phyloP scores from a whole-genome alignment of 2,888 invertebrate genomes.

The Trilocha varians region DNA sequence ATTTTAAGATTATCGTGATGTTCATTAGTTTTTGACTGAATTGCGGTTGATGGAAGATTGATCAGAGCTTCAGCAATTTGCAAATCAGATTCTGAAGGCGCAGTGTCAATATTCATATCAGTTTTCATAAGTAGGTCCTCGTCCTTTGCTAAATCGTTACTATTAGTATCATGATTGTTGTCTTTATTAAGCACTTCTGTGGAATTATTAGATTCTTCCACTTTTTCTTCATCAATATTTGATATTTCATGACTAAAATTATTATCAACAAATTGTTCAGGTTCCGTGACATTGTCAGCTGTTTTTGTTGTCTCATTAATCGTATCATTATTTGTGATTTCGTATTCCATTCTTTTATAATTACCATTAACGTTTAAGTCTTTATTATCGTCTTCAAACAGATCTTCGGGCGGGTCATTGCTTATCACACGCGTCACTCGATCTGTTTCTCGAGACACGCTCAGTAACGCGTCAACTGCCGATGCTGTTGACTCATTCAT shows the following conservation, averaged over 20 bases:
- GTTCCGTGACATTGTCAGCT: constrained; percentile 9
- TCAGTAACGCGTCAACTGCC: constrained; percentile 61
- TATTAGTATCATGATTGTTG: not conserved
- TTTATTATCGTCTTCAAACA: constrained; percentile 62
- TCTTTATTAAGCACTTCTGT: not conserved
- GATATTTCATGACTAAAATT: constrained; percentile 6
- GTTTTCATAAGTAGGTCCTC: not conserved
- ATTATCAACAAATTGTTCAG: constrained; percentile 12
- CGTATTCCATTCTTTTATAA: constrained; percentile 18
- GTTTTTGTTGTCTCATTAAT: not conserved
- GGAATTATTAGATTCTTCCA: not conserved
- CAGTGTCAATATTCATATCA: constrained; percentile 22
- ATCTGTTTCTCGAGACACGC: constrained; percentile 58
- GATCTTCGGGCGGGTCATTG: constrained; percentile 58
- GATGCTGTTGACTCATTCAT: constrained; percentile 61
- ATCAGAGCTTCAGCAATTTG: constrained; percentile 66
- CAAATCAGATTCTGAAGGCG: constrained; percentile 61
- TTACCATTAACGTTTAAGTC: constrained; percentile 30
- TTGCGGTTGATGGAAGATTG: constrained; percentile 55
- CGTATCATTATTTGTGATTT: constrained; percentile 6
- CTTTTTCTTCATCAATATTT: constrained; percentile 7
- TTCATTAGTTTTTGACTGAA: constrained; percentile 27
- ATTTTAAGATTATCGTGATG: constrained; percentile 19
- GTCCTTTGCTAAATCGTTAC: not conserved
- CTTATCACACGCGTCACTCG: constrained; percentile 54